Evolutionary conservation across 2,888 invertebrate genomes (phyloP).

Genomic region (Oeneis ivallda): DNA sequence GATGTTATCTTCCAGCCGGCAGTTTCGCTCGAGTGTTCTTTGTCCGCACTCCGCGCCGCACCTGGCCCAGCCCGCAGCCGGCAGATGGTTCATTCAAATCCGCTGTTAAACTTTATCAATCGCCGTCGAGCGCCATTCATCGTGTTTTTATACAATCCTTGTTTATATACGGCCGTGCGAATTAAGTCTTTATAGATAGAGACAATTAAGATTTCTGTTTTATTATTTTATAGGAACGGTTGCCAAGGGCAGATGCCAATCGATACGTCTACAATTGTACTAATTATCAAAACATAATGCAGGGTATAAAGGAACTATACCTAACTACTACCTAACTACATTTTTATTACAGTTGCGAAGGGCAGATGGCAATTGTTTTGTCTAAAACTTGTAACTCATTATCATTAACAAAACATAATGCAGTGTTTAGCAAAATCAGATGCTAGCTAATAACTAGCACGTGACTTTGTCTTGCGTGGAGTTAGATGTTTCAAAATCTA

Average conservation of each 20-base stretch:
- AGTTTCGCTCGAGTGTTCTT: constrained; percentile 49
- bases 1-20: constrained; percentile 43
- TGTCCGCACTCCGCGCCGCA: constrained; percentile 53
- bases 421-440: no score
- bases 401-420: no score
- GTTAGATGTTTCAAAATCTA: no score
- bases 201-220: not conserved
- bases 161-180: constrained; percentile 24
- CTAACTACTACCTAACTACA: no score
- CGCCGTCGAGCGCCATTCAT: constrained; percentile 66
- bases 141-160: constrained; percentile 49
- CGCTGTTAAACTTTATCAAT: constrained; percentile 73
- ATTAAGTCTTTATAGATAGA: constrained; percentile 9
- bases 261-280: no score
- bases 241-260: not conserved
- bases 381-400: no score
- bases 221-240: no score
- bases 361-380: not conserved
- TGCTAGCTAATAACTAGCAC: no score
- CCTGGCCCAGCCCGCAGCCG: constrained; percentile 56
- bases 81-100: constrained; percentile 71
- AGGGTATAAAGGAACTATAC: no score
- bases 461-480: no score
- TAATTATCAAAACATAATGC: no score
- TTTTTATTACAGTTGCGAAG: not conserved